A percentile compares a stretch with the other conserved stretches of the same genome.
Evolutionary conservation across 1,140 invertebrate species (phyloP).

Genomic region (Aplysia californica): DNA sequence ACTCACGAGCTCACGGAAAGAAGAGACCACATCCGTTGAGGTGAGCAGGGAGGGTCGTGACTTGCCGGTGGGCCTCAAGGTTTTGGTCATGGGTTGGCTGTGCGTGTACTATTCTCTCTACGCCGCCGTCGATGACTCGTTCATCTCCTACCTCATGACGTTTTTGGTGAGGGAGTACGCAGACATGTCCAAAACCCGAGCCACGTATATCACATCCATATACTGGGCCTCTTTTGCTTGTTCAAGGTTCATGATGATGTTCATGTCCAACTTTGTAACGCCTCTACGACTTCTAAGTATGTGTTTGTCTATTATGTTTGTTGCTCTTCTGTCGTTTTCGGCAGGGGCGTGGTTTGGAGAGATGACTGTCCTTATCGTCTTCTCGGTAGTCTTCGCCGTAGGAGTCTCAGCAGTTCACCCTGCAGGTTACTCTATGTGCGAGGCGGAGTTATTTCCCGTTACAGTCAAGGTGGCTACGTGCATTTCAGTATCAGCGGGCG

Average conservation of each 20-base stretch:
- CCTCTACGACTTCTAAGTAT: background rate
- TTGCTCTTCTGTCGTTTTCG: background rate
- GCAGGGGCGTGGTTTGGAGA: background rate
- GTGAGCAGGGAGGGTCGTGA: background rate
- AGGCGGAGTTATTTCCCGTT: constrained; percentile 35
- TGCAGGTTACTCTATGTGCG: constrained; percentile 36
- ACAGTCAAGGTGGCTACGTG: constrained; percentile 35
- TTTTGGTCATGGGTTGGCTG: constrained; percentile 10
- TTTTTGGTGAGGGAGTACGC: constrained; percentile 36
- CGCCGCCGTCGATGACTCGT: constrained; percentile 40
- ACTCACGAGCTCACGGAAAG: background rate
- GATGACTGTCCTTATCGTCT: background rate
- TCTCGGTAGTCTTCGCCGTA: constrained; percentile 21
- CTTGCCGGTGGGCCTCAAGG: constrained; percentile 15
- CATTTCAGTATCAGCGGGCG: constrained; percentile 33
- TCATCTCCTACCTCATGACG: constrained; percentile 33
- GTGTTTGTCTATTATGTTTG: background rate
- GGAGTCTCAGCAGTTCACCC: constrained; percentile 39
- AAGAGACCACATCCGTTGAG: background rate
- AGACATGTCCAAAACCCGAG: background rate
- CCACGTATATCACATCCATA: background rate
- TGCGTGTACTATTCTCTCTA: constrained; percentile 33
- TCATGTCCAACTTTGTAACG: background rate
- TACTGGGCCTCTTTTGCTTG: too few relatives aligned
- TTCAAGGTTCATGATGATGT: background rate